These are phyloP conservation scores for Zhengitettix transpicula DNA, from an alignment of 2,888 invertebrate genomes.

Conservation along the genomic window DNA sequence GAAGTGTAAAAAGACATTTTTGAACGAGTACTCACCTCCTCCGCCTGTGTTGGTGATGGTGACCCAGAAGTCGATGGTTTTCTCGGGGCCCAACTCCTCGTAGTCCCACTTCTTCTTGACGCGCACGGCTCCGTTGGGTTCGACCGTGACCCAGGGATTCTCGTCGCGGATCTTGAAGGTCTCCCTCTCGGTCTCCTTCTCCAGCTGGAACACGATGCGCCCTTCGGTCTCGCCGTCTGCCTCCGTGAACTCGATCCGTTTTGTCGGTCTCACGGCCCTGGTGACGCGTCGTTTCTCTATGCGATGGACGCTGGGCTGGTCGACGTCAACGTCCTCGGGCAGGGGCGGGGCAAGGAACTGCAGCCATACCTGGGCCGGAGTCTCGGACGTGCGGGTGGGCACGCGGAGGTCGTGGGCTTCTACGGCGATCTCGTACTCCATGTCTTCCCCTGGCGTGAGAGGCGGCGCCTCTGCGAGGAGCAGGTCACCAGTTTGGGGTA, in stretches of 20 bases:
- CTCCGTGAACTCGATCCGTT: slow-evolving; percentile 81
- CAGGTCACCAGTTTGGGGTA: slow-evolving; percentile 84
- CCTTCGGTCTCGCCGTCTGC: slow-evolving; percentile 80
- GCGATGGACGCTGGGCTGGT: slow-evolving; percentile 24
- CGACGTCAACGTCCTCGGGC: slow-evolving; percentile 27
- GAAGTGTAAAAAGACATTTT: neutral
- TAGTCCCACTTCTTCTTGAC: slow-evolving; percentile 96
- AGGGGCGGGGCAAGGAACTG: slow-evolving; percentile 41
- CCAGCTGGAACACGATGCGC: slow-evolving; percentile 72
- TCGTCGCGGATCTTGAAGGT: slow-evolving; percentile 86
- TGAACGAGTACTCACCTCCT: slow-evolving; percentile 41
- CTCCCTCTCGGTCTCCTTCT: slow-evolving; percentile 82
- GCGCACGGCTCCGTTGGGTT: slow-evolving; percentile 77
- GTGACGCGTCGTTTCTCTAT: slow-evolving; percentile 66
- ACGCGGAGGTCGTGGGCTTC: slow-evolving; percentile 68
- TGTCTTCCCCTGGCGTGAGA: slow-evolving; percentile 28
- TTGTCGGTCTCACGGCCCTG: slow-evolving; percentile 84
- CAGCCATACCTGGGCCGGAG: slow-evolving; percentile 58
- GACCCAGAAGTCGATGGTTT: slow-evolving; percentile 92
- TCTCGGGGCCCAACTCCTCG: slow-evolving; percentile 84
- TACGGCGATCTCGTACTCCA: slow-evolving; percentile 52
- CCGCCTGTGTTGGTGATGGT: slow-evolving; percentile 81
- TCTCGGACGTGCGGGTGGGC: slow-evolving; percentile 50
- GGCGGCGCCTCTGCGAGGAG: slow-evolving; percentile 66
- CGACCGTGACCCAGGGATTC: slow-evolving; percentile 87